Conservation (phyloP, 2,797 vertebrate species). For the Micropoecilia bifurca region DNA sequence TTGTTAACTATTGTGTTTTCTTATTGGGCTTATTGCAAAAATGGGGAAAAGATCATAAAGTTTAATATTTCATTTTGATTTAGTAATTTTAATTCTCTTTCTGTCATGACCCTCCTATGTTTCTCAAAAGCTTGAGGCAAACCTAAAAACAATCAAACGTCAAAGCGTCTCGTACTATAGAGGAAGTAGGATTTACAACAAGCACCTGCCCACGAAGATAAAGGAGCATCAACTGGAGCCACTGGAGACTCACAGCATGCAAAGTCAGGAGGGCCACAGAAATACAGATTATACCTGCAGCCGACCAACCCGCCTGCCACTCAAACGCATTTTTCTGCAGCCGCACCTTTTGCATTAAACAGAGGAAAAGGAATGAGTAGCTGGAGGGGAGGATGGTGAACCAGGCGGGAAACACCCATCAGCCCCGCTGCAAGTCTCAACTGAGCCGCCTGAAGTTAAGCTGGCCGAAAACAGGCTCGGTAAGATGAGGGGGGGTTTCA, state of each 20-base stretch:
- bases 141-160: not conserved
- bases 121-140: not conserved
- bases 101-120: not conserved
- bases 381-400: constrained; percentile 61
- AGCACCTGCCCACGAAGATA: constrained; percentile 33
- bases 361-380: constrained; percentile 70
- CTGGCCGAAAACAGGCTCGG: fast-evolving
- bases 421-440: constrained; percentile 64
- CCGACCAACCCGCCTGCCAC: constrained; percentile 2
- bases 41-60: not conserved
- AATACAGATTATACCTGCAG: constrained; percentile 18
- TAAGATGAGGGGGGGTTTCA: not conserved
- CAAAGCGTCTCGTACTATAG: not conserved
- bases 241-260: not conserved
- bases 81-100: not conserved
- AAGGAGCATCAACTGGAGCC: constrained; percentile 7
- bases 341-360: constrained; percentile 72
- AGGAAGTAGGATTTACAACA: constrained; percentile 3
- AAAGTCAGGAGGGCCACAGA: constrained; percentile 35
- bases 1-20: not conserved
- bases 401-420: constrained; percentile 72
- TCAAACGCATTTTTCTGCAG: constrained; percentile 45
- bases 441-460: constrained; percentile 33
- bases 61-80: not conserved
- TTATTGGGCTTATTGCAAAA: not conserved